Percentiles rank a stretch among this genome's conserved stretches.
Evolutionary conservation across 2,888 invertebrate species (phyloP).

Genomic region (Dermolepida albohirtum): DNA sequence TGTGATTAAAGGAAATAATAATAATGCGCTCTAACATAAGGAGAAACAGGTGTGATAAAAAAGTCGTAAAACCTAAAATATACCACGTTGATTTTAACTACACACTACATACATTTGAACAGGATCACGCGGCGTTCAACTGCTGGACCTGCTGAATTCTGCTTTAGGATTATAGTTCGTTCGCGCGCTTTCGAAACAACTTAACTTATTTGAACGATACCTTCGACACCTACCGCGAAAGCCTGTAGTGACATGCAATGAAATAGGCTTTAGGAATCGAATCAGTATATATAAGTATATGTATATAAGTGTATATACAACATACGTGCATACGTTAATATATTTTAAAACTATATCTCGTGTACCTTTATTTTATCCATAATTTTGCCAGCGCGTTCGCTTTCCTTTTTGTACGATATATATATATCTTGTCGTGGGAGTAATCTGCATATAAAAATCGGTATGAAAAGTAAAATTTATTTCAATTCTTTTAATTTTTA

Average conservation of each 20-base stretch:
- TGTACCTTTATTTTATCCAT: constrained; percentile 8
- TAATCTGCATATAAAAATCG: constrained; percentile 55
- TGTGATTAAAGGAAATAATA: not conserved
- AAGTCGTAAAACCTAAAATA: constrained; percentile 61
- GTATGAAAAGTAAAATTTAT: too few species aligned
- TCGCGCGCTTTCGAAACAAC: constrained; percentile 33
- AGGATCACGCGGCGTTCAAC: constrained; percentile 59
- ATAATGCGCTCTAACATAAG: constrained; percentile 46
- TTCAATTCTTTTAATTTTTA: too few species aligned
- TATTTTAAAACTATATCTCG: constrained; percentile 17
- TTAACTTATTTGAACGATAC: constrained; percentile 49
- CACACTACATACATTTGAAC: constrained; percentile 62
- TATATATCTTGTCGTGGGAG: constrained; percentile 48
- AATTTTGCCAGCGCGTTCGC: constrained; percentile 3
- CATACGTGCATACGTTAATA: not conserved
- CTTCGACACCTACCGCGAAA: constrained; percentile 64
- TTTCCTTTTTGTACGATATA: not conserved
- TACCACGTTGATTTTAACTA: constrained; percentile 62
- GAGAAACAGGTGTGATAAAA: constrained; percentile 61
- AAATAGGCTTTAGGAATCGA: constrained; percentile 64
- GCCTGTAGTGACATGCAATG: constrained; percentile 65
- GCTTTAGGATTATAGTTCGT: constrained; percentile 39
- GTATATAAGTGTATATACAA: constrained; percentile 3
- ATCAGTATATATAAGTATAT: constrained; percentile 56
- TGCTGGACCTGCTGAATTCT: constrained; percentile 51